phyloP scores from a whole-genome alignment of 2,888 invertebrate species.

The Carcina quercana region DNA sequence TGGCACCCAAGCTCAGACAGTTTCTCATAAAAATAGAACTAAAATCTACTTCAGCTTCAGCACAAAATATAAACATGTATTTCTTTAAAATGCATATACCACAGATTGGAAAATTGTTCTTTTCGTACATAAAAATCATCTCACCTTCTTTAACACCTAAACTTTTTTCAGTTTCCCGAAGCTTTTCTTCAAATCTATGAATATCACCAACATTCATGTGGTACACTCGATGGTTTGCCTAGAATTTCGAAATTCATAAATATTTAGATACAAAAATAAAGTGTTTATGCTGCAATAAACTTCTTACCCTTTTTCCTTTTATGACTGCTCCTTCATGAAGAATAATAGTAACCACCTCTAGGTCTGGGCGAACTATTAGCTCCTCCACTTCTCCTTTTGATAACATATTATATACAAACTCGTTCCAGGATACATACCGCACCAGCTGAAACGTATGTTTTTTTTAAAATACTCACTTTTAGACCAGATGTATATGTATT shows the following conservation, averaged over 20 bases:
- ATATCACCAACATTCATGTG: slow-evolving; percentile 91
- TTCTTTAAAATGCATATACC: too few species aligned
- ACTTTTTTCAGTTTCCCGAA: slow-evolving; percentile 87
- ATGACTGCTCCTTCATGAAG: slow-evolving; percentile 90
- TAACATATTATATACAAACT: slow-evolving; percentile 95
- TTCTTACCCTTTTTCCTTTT: slow-evolving; percentile 81
- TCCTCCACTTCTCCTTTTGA: slow-evolving; percentile 95
- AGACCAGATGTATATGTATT: not conserved
- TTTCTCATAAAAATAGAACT: not conserved
- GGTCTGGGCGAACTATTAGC: slow-evolving; percentile 87
- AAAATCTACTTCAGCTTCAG: too few species aligned
- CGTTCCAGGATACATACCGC: slow-evolving; percentile 96
- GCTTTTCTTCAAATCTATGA: slow-evolving; percentile 90
- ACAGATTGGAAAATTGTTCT: too few species aligned
- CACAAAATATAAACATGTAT: too few species aligned
- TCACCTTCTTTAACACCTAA: slow-evolving; percentile 85
- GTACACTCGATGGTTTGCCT: slow-evolving; percentile 74
- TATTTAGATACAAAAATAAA: not conserved
- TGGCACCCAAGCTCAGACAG: too few species aligned
- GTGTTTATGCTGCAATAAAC: not conserved
- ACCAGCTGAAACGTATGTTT: slow-evolving; percentile 61
- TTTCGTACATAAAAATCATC: slow-evolving; percentile 1
- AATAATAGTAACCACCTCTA: slow-evolving; percentile 89
- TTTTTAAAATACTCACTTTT: not conserved
- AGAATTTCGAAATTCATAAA: not conserved